phyloP scores from a whole-genome alignment of 2,888 invertebrate species.

The Onthophagus sagittarius region DNA sequence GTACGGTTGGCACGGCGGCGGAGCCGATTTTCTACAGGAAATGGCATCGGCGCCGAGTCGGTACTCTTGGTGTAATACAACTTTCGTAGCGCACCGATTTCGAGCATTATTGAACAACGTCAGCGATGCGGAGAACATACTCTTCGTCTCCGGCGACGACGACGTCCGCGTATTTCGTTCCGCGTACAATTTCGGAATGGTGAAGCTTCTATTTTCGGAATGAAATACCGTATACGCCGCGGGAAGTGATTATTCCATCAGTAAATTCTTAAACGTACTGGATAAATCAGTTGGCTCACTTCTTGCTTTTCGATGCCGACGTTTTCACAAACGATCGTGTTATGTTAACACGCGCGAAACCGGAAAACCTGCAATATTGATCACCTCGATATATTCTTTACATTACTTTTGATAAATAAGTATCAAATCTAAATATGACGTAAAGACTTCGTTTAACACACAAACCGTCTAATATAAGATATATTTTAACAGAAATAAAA shows the following conservation, averaged over 20 bases:
- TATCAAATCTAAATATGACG: too few relatives aligned
- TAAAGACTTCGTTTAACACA: too few relatives aligned
- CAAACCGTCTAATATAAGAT: too few relatives aligned
- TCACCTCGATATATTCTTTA: not conserved
- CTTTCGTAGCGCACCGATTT: not conserved
- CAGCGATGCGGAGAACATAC: not conserved
- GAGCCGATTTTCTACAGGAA: not conserved
- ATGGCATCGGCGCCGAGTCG: not conserved
- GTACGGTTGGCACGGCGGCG: not conserved
- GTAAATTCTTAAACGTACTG: not conserved
- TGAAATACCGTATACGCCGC: not conserved
- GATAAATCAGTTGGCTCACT: not conserved
- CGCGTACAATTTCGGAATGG: not conserved
- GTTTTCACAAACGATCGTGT: not conserved
- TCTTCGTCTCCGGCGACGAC: not conserved
- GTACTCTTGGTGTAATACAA: not conserved
- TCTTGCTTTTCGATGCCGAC: not conserved
- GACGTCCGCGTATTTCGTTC: not conserved
- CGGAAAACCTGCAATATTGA: not conserved
- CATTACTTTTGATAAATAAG: too few relatives aligned
- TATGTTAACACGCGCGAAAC: not conserved
- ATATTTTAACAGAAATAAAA: too few relatives aligned
- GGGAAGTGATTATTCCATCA: not conserved
- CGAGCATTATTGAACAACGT: not conserved
- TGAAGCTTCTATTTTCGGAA: not conserved